Conservation (phyloP, 1,140 invertebrate genomes). For the Apis cerana region DNA sequence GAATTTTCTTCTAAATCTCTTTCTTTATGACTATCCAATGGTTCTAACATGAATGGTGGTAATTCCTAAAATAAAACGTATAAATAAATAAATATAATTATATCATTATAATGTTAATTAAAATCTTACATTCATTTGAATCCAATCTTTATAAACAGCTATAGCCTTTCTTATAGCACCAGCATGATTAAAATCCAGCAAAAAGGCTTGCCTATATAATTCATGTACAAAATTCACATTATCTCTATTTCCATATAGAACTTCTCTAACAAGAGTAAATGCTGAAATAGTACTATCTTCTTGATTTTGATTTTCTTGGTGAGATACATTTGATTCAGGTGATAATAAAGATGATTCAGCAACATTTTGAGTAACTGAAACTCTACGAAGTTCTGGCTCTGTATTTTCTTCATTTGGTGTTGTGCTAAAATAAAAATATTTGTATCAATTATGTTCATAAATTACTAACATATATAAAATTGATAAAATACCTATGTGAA, state of each 20-base stretch:
- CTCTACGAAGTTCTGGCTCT: constrained; percentile 74
- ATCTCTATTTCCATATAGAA: constrained; percentile 93
- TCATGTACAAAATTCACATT: constrained; percentile 98
- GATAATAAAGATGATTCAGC: constrained; percentile 73
- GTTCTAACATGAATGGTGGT: constrained; percentile 94
- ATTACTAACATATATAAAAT: neutral
- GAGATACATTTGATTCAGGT: constrained; percentile 66
- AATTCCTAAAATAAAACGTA: constrained; percentile 81
- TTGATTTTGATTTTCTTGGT: constrained; percentile 72
- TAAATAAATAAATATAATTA: neutral
- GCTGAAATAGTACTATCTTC: constrained; percentile 75
- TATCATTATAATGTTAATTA: neutral
- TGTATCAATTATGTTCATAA: neutral
- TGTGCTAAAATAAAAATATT: constrained; percentile 59
- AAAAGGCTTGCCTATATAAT: constrained; percentile 95
- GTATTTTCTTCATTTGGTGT: constrained; percentile 74
- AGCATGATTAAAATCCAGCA: constrained; percentile 93
- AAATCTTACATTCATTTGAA: constrained; percentile 89
- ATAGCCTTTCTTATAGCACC: constrained; percentile 94
- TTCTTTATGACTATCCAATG: constrained; percentile 83
- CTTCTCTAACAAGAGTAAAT: constrained; percentile 88
- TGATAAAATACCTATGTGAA: constrained; percentile 69
- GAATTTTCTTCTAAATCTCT: constrained; percentile 70
- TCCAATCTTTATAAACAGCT: constrained; percentile 97
- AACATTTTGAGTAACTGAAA: constrained; percentile 74